A percentile compares a stretch with the other conserved stretches of the same genome.
Evolutionary conservation across 2,888 invertebrate genomes (phyloP).

Genomic region (Drosophila picticornis): DNA sequence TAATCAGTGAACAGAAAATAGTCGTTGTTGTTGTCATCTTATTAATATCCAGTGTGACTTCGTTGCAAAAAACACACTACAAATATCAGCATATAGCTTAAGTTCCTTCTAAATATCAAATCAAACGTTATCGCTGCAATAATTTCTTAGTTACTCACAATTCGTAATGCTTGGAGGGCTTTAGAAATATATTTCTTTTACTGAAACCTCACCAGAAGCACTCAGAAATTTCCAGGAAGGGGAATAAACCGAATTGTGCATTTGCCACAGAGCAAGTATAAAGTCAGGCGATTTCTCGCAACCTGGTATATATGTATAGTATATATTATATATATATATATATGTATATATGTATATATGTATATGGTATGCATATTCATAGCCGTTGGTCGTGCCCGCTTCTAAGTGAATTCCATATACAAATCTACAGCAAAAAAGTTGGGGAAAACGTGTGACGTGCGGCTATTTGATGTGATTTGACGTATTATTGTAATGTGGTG

Average conservation of each 20-base stretch:
- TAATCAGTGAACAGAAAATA: too few relatives aligned
- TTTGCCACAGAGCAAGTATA: slow-evolving; percentile 18
- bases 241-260: slow-evolving; percentile 31
- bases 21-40: background rate
- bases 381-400: slow-evolving; percentile 35
- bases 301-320: background rate
- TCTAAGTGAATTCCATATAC: slow-evolving; percentile 43
- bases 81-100: background rate
- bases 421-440: slow-evolving; percentile 30
- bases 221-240: background rate
- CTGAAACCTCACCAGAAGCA: background rate
- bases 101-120: background rate
- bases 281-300: slow-evolving; percentile 18
- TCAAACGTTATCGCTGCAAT: background rate
- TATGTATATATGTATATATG: background rate
- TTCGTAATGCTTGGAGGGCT: background rate
- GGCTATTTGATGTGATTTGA: slow-evolving; percentile 72
- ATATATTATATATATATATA: background rate
- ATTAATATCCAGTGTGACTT: background rate
- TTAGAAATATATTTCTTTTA: background rate
- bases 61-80: background rate
- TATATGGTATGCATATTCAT: slow-evolving; percentile 42
- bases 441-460: slow-evolving; percentile 56
- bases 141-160: background rate
- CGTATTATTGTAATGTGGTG: slow-evolving; percentile 57